Percentiles rank a stretch among this genome's conserved stretches.
phyloP scores from a whole-genome alignment of 2,888 invertebrate species.

The Oegoconia quadripuncta region DNA sequence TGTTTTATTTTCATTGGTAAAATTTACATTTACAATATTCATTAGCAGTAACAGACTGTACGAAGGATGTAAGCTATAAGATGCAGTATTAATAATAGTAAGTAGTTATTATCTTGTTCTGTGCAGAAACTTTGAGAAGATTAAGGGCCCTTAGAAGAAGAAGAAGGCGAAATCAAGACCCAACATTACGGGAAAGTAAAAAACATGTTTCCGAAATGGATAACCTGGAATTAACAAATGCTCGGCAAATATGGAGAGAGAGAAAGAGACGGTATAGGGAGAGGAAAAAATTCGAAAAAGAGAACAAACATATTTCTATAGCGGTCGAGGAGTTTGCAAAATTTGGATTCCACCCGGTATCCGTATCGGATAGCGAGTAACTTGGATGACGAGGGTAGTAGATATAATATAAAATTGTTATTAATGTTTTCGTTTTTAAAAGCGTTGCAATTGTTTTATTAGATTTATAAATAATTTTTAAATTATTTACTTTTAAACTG shows the following conservation, averaged over 20 bases:
- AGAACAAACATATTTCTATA: constrained; percentile 7
- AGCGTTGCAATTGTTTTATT: no score
- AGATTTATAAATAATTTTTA: no score
- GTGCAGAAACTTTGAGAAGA: constrained; percentile 13
- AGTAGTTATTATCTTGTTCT: neutral
- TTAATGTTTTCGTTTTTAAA: no score
- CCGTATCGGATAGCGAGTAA: constrained; percentile 8
- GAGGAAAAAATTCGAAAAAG: constrained; percentile 10
- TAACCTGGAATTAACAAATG: constrained; percentile 2
- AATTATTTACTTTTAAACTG: no score
- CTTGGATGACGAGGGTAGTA: no score
- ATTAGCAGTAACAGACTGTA: no score
- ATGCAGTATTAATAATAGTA: neutral
- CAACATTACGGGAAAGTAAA: constrained; percentile 4
- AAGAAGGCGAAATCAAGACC: constrained; percentile 7
- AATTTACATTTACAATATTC: no score
- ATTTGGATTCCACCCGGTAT: constrained; percentile 6
- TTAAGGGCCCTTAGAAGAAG: constrained; percentile 10
- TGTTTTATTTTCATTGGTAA: no score
- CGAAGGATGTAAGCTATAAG: no score
- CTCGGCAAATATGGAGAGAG: constrained; percentile 10
- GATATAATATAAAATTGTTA: no score
- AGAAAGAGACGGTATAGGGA: constrained; percentile 12
- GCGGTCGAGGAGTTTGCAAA: constrained; percentile 12
- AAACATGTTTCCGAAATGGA: constrained; percentile 10